A percentile compares a stretch with the other conserved stretches of the same genome.
Evolutionary conservation across 2,888 invertebrate species (phyloP).

Genomic region (Dicranocentrus wangi): DNA sequence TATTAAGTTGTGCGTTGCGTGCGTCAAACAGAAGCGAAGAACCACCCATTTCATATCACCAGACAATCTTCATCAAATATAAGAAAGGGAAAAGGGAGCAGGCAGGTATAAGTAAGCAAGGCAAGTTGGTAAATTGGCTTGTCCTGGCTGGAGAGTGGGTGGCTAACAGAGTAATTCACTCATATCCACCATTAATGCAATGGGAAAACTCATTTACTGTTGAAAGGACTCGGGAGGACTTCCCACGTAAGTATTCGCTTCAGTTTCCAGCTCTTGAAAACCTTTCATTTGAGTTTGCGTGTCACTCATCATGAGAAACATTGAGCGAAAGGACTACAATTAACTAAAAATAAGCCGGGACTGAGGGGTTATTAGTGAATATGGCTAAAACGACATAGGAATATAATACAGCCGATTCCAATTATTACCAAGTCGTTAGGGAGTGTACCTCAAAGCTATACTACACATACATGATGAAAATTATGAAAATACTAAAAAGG

Average conservation of each 20-base stretch:
- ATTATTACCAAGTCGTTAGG: conserved; percentile 23
- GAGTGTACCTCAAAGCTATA: conserved; percentile 5
- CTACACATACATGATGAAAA: not conserved
- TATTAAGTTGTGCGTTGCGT: conserved; percentile 41
- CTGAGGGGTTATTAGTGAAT: conserved; percentile 43
- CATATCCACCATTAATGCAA: conserved; percentile 20
- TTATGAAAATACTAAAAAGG: conserved; percentile 24
- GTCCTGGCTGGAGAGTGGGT: conserved; percentile 44
- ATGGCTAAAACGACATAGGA: conserved; percentile 37
- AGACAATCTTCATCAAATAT: conserved; percentile 54
- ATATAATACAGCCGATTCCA: conserved; percentile 4
- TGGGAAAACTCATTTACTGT: conserved; percentile 49
- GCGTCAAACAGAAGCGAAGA: conserved; percentile 43
- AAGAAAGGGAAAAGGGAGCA: conserved; percentile 18
- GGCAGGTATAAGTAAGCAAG: too few species aligned
- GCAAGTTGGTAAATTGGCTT: conserved; percentile 43
- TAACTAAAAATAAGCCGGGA: conserved; percentile 39
- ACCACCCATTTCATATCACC: conserved; percentile 57
- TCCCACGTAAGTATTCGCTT: conserved; percentile 36
- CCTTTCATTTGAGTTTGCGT: conserved; percentile 56
- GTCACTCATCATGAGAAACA: conserved; percentile 58
- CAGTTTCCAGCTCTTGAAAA: conserved; percentile 23
- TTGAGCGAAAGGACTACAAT: conserved; percentile 54
- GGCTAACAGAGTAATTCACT: conserved; percentile 50
- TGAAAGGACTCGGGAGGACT: conserved; percentile 16